phyloP scores from a whole-genome alignment of 2,797 vertebrate species.

The Lophotriccus pileatus region DNA sequence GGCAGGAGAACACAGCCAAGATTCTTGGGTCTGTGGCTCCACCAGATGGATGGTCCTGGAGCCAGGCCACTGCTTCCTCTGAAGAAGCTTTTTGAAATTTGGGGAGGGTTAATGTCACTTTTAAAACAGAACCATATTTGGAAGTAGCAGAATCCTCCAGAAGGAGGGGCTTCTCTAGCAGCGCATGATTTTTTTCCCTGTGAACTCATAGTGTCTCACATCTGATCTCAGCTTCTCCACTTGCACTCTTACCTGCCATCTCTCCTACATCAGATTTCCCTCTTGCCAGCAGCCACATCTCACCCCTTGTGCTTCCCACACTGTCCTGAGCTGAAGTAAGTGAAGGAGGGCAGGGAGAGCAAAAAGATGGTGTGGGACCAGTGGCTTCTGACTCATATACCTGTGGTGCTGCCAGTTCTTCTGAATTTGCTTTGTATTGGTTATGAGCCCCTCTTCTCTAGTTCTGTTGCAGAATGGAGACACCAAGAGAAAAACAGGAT shows the following conservation, averaged over 20 bases:
- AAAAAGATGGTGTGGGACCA: not conserved
- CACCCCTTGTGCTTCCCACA: fast-evolving
- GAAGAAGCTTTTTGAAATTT: not conserved
- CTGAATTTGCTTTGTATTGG: not conserved
- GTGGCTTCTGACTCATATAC: not conserved
- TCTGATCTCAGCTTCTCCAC: not conserved
- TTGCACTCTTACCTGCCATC: not conserved
- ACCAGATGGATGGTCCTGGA: slow-evolving; percentile 29
- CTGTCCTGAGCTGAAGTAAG: not conserved
- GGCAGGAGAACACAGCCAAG: not conserved
- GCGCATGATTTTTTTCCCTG: fast-evolving
- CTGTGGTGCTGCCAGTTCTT: not conserved
- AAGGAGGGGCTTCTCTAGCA: not conserved
- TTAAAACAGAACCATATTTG: not conserved
- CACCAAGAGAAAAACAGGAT: not conserved
- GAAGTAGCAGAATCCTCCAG: not conserved
- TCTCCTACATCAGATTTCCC: not conserved
- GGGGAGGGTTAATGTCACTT: not conserved
- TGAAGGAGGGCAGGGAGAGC: not conserved
- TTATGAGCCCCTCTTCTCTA: not conserved
- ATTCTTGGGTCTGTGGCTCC: slow-evolving; percentile 13
- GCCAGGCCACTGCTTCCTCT: not conserved
- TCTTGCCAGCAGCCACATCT: not conserved
- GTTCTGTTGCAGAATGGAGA: not conserved
- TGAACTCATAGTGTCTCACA: not conserved